Base-by-base conservation (phyloP, 2,888 invertebrate genomes). In the Caenorhabditis wallacei region DNA sequence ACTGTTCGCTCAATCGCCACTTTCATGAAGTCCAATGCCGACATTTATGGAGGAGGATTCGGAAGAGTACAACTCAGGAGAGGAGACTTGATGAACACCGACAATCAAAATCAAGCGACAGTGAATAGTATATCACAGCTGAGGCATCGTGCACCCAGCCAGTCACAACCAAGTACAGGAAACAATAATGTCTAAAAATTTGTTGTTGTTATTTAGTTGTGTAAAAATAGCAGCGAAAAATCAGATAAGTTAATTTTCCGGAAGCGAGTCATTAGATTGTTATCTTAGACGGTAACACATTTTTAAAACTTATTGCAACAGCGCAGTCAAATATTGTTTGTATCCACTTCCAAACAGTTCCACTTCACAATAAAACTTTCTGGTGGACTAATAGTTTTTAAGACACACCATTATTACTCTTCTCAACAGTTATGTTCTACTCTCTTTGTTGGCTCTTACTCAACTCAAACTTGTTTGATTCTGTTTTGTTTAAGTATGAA, bases 11-110 rank as follows among this genome's bases (percentile, higher is more conserved):
- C 88, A 0, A 79, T 88, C 20, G 88, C 88, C 48, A 87, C 88
- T 18, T 88, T 88, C 61, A 87, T 88, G 87, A 78, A 81, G 61
- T 80, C 87, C 3, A 78, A 84, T 59, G 80, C 84, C 13, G 88
- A 88, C 63, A 86, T 88, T 40, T 88, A 88, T 51, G 88, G 86
- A 35, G 88, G 88, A 51, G 88, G 85, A 46, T 88, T 86, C 63
- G 88, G 88, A 56, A 71, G 87, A 22, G 88, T 88, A 24, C 79
- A 85, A 68, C 48, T 88, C 53, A 64, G 85, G 54, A 82, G 84
- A 56, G 82, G 76, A 26, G 88, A 88, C 70, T 66, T 88, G 40
- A 63, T 70, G 30, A 59, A 57, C 16, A 51, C 66, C 76, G 71
- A 61, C 40, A 72, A 84, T 30, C 84, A 84, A 51, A 72, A 84